Evolutionary conservation across 1,140 invertebrate genomes (phyloP).

Genomic region (Myzus persicae): DNA sequence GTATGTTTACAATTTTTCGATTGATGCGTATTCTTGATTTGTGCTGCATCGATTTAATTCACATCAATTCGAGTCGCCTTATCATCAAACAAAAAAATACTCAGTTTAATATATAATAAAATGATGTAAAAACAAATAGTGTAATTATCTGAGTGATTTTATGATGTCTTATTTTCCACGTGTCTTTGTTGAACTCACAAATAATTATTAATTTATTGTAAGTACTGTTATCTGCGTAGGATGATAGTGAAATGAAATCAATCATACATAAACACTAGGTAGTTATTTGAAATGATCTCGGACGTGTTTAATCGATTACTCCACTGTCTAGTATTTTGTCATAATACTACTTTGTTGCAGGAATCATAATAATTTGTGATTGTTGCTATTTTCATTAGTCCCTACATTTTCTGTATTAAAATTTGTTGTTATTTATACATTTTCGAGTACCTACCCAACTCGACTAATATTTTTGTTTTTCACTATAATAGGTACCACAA

Average conservation of each 20-base stretch:
- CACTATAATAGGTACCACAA: background rate
- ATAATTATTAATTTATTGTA: background rate
- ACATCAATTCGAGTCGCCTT: background rate
- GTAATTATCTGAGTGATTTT: background rate
- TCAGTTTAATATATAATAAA: background rate
- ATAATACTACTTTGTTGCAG: background rate
- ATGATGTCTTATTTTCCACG: background rate
- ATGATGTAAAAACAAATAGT: background rate
- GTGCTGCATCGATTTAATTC: background rate
- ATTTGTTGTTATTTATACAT: background rate
- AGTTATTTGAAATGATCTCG: background rate
- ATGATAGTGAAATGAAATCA: background rate
- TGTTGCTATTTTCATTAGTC: background rate
- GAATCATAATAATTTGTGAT: background rate
- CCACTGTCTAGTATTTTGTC: background rate
- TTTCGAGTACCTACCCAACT: background rate
- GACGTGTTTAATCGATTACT: background rate
- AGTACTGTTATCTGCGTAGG: background rate
- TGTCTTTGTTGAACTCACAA: background rate
- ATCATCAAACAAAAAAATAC: background rate
- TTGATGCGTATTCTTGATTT: too few species aligned
- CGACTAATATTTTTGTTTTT: background rate
- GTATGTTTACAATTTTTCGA: background rate
- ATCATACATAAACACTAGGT: too few species aligned
- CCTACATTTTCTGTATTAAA: background rate